Base-by-base conservation (phyloP, 2,888 invertebrate species). In the Ethmia dodecea region DNA sequence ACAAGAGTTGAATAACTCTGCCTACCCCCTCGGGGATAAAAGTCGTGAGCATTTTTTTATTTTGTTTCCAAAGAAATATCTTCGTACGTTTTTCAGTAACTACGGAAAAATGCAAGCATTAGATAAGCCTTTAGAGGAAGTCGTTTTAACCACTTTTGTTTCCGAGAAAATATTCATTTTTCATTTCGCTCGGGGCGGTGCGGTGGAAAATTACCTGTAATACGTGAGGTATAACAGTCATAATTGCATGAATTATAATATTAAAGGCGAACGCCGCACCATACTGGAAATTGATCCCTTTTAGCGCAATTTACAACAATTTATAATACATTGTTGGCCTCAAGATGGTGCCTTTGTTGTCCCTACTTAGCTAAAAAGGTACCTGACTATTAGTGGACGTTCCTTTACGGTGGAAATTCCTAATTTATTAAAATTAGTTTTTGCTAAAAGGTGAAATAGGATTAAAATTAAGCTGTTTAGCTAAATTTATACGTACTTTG, bases 111-210 rank as follows among this genome's bases (percentile, higher is more conserved):
- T 63, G 65, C 64, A 59, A 48, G 70, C 65, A 68, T 75, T 68
- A 73, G 73, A 75, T 73, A 75, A 74, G 69, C 63, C 53, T 66
- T 63, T 61, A 64, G 64, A 72, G 69, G 64, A 71, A 76, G 70
- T 71, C 61, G 59, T 63, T 53, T 61, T 72, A 72, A 78, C 61
- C 54, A 71, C 75, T 72, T 72, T 78, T 77, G 78, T 79, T 80
- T 70, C 65, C 49, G 53, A 71, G 72, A 65, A 76, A 74, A 72
- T 69, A 61, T 67, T 59, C 57, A 75, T 75, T 76, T 76, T 76
- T 76, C 72, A 75, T 71, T 57, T 45, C 44, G 47, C 48, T 53
- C 51, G 40, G 48, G 43, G 49, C 44, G 48, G 50, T 60, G 60
- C 59, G 53, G 55, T 44, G 65, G 63, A 77, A 80, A 73, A 76